Conservation (phyloP, 1,140 invertebrate species). For the Tetranychus cinnabarinus region DNA sequence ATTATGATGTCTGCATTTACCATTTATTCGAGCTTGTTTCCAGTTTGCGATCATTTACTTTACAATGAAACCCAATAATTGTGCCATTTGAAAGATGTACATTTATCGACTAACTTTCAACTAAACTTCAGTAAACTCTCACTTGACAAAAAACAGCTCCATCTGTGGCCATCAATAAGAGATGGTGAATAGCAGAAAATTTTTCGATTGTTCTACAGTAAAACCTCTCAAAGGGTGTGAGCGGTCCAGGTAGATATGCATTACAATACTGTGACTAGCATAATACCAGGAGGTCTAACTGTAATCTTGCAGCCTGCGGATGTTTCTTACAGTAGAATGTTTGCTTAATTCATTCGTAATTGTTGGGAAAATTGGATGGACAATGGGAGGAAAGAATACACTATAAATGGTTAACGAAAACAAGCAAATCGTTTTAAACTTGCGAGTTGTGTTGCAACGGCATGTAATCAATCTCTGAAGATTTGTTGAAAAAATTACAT, state of each 20-base stretch:
- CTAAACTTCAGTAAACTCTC: too few relatives aligned
- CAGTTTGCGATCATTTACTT: too few relatives aligned
- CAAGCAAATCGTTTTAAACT: neutral
- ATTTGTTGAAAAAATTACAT: neutral
- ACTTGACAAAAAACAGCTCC: too few relatives aligned
- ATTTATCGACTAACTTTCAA: too few relatives aligned
- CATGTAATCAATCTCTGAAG: neutral
- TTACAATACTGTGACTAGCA: neutral
- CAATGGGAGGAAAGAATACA: neutral
- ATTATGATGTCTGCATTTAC: too few relatives aligned
- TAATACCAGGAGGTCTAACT: neutral
- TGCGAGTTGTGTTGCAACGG: neutral
- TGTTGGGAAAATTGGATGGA: neutral
- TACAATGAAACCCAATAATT: too few relatives aligned
- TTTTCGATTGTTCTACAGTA: too few relatives aligned
- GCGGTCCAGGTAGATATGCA: neutral
- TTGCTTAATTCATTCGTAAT: neutral
- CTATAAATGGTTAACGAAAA: neutral
- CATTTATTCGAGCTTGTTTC: too few relatives aligned
- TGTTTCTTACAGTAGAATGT: neutral
- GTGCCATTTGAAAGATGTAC: too few relatives aligned
- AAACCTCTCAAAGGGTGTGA: too few relatives aligned
- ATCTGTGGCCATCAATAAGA: too few relatives aligned
- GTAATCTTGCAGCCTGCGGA: neutral
- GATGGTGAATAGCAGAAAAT: too few relatives aligned